Evolutionary conservation across 2,113 vertebrate genomes (phyloP).

Genomic region (Alexandromys fortis): DNA sequence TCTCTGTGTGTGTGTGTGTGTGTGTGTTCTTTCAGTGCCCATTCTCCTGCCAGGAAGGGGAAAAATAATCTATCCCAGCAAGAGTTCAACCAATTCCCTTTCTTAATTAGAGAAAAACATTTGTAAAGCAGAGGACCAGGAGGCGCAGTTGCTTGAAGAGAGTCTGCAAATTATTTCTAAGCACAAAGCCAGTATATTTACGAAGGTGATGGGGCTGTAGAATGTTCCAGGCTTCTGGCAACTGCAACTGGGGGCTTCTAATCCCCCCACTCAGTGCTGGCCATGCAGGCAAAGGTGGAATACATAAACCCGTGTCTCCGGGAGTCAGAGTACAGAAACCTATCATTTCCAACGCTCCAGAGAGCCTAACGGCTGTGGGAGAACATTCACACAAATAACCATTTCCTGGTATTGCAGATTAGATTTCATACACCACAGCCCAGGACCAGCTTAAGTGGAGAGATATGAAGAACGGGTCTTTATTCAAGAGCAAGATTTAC

Average conservation of each 20-base stretch:
- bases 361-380: slow-evolving; percentile 4
- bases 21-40: background rate
- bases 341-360: background rate
- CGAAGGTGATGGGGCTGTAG: background rate
- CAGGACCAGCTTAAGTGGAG: slow-evolving; percentile 1
- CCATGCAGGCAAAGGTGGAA: slow-evolving; percentile 21
- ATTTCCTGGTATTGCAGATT: slow-evolving; percentile 47
- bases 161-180: slow-evolving; percentile 27
- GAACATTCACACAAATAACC: slow-evolving; percentile 9
- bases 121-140: slow-evolving; percentile 1
- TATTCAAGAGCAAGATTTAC: slow-evolving; percentile 59
- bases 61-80: slow-evolving; percentile 32
- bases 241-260: background rate
- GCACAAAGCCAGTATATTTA: background rate
- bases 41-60: background rate
- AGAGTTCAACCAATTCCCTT: slow-evolving; percentile 63
- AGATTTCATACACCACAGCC: background rate
- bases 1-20: background rate
- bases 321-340: background rate
- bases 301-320: background rate
- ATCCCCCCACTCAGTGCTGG: background rate
- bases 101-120: slow-evolving; percentile 69
- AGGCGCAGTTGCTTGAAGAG: background rate
- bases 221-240: background rate
- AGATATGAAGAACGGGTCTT: background rate